Evolutionary conservation across 2,888 invertebrate genomes (phyloP), one percentile per base, ranked within the genome.

Genomic region (Selenia dentaria): DNA sequence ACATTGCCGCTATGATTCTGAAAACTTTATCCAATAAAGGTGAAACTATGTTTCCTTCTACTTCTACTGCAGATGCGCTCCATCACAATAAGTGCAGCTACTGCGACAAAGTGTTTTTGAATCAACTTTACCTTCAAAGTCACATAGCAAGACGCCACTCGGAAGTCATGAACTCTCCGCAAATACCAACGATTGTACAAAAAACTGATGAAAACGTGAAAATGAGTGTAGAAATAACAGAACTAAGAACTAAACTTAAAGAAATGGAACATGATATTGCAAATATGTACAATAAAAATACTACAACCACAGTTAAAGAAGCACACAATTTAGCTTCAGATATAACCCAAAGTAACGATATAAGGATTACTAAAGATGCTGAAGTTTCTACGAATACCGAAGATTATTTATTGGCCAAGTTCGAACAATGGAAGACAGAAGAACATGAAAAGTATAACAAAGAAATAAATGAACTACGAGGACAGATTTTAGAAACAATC

Each of bases 81-180:
- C 92, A 91, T 44, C 87, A 87, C 49, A 89, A 90, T 52, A 91
- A 93, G 86, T 95, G 95, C 63, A 83, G 77, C 25, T 90, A 92
- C 64, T 95, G 95, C 62, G 91, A 92, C n/a, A 95, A 95, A 79
- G 91, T 92, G 5, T 95, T 95, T 69, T 76, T 94, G 33, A 92
- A 93, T 51, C 92, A 93, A 62, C 88, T 93, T 43, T 94, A 93
- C 70, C 83, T 94, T 46, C 91, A 90, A 69, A 92, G 93, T 29
- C 95, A 95, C 63, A 77, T 93, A 31, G 81, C 87, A 51, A 87
- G 94, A 56, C 84, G 94, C 18, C 95, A 95, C 70, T 50, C 70
- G 3, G 73, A 77, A 48, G 41, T 71, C 6, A 43, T 62, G 25
- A 86, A 87, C 35, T 46, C 64, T 6, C 81, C 85, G 3, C 74